Conservation (phyloP, 2,888 invertebrate species). For the Rotaria macrura region DNA sequence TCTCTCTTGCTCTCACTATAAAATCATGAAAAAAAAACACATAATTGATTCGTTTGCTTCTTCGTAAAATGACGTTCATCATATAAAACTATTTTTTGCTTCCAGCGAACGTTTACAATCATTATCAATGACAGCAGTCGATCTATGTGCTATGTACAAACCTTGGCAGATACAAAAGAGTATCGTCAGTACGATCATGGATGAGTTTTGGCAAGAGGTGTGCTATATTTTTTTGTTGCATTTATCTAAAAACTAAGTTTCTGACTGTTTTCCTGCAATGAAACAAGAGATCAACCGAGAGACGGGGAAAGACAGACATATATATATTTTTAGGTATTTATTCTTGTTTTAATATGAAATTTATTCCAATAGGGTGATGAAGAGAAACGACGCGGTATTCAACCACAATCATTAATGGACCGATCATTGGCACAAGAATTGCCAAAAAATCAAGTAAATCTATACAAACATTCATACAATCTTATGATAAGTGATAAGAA, state of each 20-base stretch:
- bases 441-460: constrained; percentile 39
- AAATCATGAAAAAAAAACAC: background rate
- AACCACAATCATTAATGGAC: constrained; percentile 41
- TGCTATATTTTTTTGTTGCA: background rate
- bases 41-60: no score
- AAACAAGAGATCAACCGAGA: background rate
- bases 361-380: constrained; percentile 38
- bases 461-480: background rate
- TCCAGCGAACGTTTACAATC: background rate
- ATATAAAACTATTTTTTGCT: background rate
- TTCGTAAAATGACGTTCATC: no score
- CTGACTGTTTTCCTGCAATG: background rate
- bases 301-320: background rate
- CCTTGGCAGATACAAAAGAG: constrained; percentile 38
- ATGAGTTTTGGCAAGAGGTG: constrained; percentile 39
- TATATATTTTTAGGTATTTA: background rate
- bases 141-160: constrained; percentile 40
- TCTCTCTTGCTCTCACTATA: background rate
- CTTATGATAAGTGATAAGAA: no score
- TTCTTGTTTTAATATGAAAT: background rate
- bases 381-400: constrained; percentile 39
- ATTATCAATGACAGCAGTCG: constrained; percentile 41
- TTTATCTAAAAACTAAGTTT: no score
- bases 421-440: constrained; percentile 38
- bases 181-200: constrained; percentile 38